Evolutionary conservation across 2,888 invertebrate genomes (phyloP), one percentile per base, ranked within the genome.

Genomic region (Tethea ocularis): DNA sequence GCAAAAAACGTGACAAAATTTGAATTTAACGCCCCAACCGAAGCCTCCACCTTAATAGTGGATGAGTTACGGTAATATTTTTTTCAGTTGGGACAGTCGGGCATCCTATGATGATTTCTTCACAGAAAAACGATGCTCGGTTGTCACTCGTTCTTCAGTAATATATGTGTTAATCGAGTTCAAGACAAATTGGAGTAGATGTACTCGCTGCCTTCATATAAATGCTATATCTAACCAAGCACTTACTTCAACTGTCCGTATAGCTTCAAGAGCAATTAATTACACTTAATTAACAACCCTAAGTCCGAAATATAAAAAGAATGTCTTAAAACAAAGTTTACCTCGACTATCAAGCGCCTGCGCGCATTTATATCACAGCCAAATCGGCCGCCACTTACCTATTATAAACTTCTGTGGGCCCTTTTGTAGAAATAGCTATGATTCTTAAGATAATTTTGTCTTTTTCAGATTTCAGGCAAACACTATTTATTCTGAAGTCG

Each of bases 341-440:
- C 63, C 64, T 72, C 73, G 66, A 71, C 69, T 78, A 75, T 61
- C 67, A 56, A 59, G 64, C 77, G 72, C 59, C 66, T 59, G 64
- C 68, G 62, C 77, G 68, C 72, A 57, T 62, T 63, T 73, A 76
- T 88, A 90, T 91, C 91, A 91, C 91, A 91, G 91, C 89, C 89
- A 85, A 86, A 77, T 81, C 74, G 79, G 78, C 85, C 88, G 78
- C 84, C 86, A 81, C 83, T 60, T 68, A 61, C 68, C 58, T 63
- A 52, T 8, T 17, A 46, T n/a, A 8, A 11, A 20, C 20, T 58
- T 61, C 38, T 46, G 55, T 58, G 22, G 54, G 54, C 20, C 54
- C 54, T 22, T 36, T 6, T 2, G 20, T 20, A 46, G 15, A 46
- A 20, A 20, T 20, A 46, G 10, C 17, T 8, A 46, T 46, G 10